Percentiles rank a stretch among this genome's conserved stretches.
These are phyloP conservation scores for Dinothrombium tinctorium DNA, from an alignment of 1,140 invertebrate genomes.

Conservation along the genomic window DNA sequence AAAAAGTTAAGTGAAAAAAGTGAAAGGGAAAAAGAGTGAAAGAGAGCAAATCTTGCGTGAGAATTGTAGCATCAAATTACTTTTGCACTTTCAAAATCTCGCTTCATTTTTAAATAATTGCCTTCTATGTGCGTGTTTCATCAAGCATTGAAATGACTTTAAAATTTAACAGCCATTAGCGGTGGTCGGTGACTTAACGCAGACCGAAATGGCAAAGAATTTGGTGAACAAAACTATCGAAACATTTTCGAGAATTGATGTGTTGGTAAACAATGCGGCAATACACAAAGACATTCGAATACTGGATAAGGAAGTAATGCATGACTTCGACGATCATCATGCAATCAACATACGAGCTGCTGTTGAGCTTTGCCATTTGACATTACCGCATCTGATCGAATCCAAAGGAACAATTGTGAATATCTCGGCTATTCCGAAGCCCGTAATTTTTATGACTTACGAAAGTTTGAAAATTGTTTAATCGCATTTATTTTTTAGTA, in stretches of 20 bases:
- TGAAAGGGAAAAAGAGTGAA: no score
- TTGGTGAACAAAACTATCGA: not conserved
- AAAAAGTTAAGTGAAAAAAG: no score
- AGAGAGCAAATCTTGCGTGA: no score
- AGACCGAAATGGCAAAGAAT: not conserved
- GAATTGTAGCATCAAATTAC: no score
- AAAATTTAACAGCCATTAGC: no score
- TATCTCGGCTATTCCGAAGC: constrained; percentile 6
- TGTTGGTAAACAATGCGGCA: constrained; percentile 3
- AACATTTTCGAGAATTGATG: not conserved
- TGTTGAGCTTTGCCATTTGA: constrained; percentile 1
- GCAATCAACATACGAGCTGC: constrained; percentile 1
- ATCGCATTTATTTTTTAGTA: no score
- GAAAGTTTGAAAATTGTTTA: no score
- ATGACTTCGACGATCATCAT: not conserved
- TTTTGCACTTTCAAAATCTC: no score
- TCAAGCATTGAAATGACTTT: no score
- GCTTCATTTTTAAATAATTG: no score
- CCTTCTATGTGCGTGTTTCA: no score
- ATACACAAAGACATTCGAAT: not conserved
- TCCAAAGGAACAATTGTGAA: constrained; percentile 4
- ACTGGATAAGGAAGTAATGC: not conserved
- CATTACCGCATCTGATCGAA: constrained; percentile 2
- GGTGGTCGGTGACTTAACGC: no score
- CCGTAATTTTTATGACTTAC: constrained; percentile 6